Evolutionary conservation across 2,797 vertebrate species (phyloP).

Genomic region (Ptychadena robeensis): DNA sequence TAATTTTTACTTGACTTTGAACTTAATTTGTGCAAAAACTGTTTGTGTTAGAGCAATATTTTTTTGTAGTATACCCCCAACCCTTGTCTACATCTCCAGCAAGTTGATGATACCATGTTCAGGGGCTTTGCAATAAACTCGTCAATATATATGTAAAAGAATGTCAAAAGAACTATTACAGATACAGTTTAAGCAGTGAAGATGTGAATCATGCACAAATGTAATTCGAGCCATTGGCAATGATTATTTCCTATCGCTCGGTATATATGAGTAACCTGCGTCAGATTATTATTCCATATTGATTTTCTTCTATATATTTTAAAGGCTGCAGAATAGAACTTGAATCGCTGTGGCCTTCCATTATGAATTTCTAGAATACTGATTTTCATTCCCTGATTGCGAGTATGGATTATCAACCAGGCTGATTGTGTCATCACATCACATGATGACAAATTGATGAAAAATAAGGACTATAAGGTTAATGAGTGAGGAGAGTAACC

Average conservation of each 20-base stretch:
- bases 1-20: too few relatives aligned
- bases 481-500: background rate
- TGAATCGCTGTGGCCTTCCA: background rate
- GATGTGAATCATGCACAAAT: background rate
- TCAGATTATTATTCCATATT: background rate
- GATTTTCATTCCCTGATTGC: conserved; percentile 28
- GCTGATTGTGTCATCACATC: background rate
- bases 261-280: background rate
- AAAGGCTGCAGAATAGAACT: background rate
- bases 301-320: background rate
- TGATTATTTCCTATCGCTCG: too few relatives aligned
- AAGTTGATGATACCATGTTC: too few relatives aligned
- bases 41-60: too few relatives aligned
- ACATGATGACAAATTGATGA: background rate
- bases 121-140: too few relatives aligned
- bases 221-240: background rate
- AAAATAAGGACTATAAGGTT: background rate
- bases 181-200: too few relatives aligned
- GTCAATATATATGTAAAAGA: too few relatives aligned
- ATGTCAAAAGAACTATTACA: too few relatives aligned
- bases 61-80: too few relatives aligned
- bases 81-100: too few relatives aligned
- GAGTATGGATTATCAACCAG: background rate
- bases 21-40: too few relatives aligned
- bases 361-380: background rate